Conservation (phyloP, 1,140 invertebrate genomes). For the Philaenus spumarius region DNA sequence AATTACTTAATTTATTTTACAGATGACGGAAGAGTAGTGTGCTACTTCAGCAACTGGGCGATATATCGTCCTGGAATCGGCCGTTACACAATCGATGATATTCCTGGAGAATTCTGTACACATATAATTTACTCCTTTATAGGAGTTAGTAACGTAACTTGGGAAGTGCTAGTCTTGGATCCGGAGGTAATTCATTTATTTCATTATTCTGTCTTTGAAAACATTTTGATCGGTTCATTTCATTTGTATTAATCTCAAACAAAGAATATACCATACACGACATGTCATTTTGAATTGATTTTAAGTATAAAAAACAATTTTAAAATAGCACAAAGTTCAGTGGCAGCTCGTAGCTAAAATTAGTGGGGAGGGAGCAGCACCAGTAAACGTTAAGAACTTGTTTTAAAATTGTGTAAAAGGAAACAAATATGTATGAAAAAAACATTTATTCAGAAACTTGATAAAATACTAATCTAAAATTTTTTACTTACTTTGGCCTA, state of each 20-base stretch:
- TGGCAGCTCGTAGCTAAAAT: too few species aligned
- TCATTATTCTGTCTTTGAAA: constrained; percentile 6
- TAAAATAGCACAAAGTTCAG: too few species aligned
- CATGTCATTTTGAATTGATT: neutral
- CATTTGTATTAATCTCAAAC: too few species aligned
- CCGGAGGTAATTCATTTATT: constrained; percentile 50
- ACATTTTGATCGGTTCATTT: neutral
- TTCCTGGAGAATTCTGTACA: constrained; percentile 75
- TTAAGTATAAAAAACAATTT: too few species aligned
- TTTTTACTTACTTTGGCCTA: too few species aligned
- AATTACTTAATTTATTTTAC: neutral
- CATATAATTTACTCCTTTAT: constrained; percentile 89
- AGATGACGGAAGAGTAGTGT: constrained; percentile 53
- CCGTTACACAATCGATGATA: constrained; percentile 72
- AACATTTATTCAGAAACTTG: too few species aligned
- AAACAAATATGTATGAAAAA: too few species aligned
- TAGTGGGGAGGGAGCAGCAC: too few species aligned
- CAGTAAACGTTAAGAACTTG: too few species aligned
- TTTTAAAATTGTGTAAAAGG: too few species aligned
- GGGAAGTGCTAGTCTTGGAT: constrained; percentile 72
- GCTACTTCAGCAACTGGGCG: constrained; percentile 90
- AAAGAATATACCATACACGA: too few species aligned
- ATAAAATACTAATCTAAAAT: too few species aligned
- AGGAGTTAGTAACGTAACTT: constrained; percentile 69
- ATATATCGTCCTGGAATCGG: constrained; percentile 76